Evolutionary conservation across 2,888 invertebrate genomes (phyloP), one percentile per base, ranked within the genome.

Genomic region (Dryadula phaetusa): DNA sequence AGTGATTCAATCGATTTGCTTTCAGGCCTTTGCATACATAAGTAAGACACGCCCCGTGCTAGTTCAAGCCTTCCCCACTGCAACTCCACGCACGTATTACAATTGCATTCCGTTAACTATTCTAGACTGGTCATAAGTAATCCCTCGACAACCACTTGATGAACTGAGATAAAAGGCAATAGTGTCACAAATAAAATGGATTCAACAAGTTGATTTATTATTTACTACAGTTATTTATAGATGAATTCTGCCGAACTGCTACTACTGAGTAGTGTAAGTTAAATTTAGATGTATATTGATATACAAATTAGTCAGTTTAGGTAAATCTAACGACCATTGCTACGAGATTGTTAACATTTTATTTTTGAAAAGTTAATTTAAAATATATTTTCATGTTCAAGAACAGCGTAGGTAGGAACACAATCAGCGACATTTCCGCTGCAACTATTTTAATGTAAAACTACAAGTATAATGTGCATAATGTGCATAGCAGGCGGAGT

Each of bases 391-490:
- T 6, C 25, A n/a, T 47, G 0, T 47, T 47, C 2, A n/a, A 25
- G 22, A 22, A n/a, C 28, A 6, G 4, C 28, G n/a, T 22, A 22
- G 22, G 22, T 22, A 22, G 22, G 22, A 14, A 25, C 22, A 47
- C n/a, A 49, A 10, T 52, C 16, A 16, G 49, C 28, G 28, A 22
- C 47, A 22, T 47, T 14, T 14, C 22, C 22, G 14, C 22, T 47
- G 47, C 22, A 47, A 28, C 28, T 10, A 28, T 28, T 52, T 52
- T 32, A 52, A 52, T 52, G 52, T 32, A 18, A 28, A 52, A 52
- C 16, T 32, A 52, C 16, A 22, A 56, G 54, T 54, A 37, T 54
- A 34, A 54, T 37, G 37, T 37, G 20, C 14, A 54, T 53, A 53
- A 32, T 32, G 53, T 53, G 32, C 12, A 53, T 37, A 34, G 54